Base-by-base conservation (phyloP, 1,140 invertebrate species). In the Drosophila busckii region DNA sequence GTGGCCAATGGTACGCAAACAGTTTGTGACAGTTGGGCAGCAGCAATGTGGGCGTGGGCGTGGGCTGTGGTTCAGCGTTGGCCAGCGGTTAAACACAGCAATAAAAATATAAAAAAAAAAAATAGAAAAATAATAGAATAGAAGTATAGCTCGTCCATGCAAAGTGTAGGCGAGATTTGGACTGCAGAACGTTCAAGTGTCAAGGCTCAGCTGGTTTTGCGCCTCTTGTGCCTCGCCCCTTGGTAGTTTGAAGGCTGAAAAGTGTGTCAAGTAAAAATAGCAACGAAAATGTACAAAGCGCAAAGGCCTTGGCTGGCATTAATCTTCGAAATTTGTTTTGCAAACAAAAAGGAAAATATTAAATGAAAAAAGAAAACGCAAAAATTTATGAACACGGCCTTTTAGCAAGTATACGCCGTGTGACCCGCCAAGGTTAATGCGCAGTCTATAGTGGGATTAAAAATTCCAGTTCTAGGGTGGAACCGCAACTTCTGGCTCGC, bases 301-400 rank as follows among this genome's bases (percentile, higher is more conserved):
- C 44, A 45, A 34, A 16, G 19, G 15, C 29, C 50, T 29, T 35
- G 42, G 10, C 37, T 46, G 67, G 53, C 71, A 76, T 78, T 76
- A 76, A 78, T 80, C 71, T 76, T 70, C 55, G 37, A 80, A 76
- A 70, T 78, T 76, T 80, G 71, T 80, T 76, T 78, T 70, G 25
- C 53, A 44, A 25, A 20, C 38, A 41, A 46, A 52, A 15, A 8
- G 22, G 31, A 20, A 15, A 7, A 7, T 40, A 3, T 17, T 5
- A 16, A 7, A 22, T 28, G 9, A 32, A 25, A 29, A 48, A 69
- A 44, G 23, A 25, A 37, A 23, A n/a, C n/a, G n/a, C n/a, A 34
- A 40, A 37, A 58, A 41, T 76, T 62, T 76, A 63, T 64, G 62
- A 20, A 32, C 56, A 67, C 70, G 56, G 50, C 40, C 53, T 19